Conservation (phyloP, 2,888 invertebrate species). For the Tiliacea citrago region DNA sequence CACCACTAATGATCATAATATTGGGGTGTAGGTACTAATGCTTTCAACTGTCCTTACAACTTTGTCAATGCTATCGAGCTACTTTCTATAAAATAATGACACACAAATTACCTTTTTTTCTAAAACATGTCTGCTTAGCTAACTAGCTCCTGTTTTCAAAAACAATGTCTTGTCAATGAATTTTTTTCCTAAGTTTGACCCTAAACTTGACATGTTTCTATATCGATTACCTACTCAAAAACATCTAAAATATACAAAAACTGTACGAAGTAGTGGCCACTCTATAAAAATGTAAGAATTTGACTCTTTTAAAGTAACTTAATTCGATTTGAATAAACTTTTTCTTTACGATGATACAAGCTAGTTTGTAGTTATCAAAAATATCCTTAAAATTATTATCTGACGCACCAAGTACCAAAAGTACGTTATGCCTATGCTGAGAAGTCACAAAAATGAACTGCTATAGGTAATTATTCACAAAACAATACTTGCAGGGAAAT, state of each 20-base stretch:
- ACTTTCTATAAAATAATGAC: neutral
- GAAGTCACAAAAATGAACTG: constrained; percentile 34
- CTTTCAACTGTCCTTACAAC: neutral
- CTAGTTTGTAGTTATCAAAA: constrained; percentile 77
- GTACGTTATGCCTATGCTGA: constrained; percentile 76
- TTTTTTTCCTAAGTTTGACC: neutral
- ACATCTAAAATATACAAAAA: constrained; percentile 39
- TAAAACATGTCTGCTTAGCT: constrained; percentile 2
- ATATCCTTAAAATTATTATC: constrained; percentile 72
- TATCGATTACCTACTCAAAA: neutral
- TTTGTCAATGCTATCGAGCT: neutral
- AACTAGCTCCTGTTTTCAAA: neutral
- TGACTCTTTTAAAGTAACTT: constrained; percentile 65
- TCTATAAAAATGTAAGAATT: constrained; percentile 79
- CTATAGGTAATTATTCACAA: neutral
- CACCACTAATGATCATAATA: neutral
- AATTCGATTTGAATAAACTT: constrained; percentile 75
- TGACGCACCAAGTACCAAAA: constrained; percentile 84
- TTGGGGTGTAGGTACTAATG: neutral
- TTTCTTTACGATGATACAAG: constrained; percentile 74
- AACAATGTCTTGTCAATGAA: neutral
- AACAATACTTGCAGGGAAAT: neutral
- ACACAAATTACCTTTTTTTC: neutral
- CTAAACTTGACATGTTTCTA: neutral
- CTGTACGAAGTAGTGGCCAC: constrained; percentile 84